Percentiles rank a stretch among this genome's conserved stretches.
These are phyloP conservation scores for Conomelus anceps DNA, from an alignment of 2,888 invertebrate species.

Conservation along the genomic window DNA sequence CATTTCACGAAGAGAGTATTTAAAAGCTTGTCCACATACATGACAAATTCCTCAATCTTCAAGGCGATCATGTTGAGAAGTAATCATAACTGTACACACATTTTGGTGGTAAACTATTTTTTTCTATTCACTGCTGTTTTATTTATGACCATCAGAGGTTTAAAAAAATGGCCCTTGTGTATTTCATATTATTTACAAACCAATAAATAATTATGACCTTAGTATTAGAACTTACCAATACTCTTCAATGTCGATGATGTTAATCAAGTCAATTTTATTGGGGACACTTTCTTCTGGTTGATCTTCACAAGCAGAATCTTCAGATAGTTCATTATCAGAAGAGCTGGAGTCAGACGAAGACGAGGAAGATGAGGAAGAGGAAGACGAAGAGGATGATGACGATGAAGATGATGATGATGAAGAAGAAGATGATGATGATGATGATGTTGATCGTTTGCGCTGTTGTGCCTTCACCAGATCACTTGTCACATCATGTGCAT, in stretches of 20 bases:
- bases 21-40: no score
- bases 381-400: constrained; percentile 16
- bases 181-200: no score
- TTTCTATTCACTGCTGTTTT: no score
- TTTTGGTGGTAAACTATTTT: no score
- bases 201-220: no score
- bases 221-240: constrained; percentile 39
- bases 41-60: no score
- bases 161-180: no score
- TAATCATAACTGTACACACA: no score
- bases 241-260: constrained; percentile 42
- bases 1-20: no score
- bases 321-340: constrained; percentile 16
- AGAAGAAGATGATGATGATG: neutral
- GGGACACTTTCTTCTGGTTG: neutral
- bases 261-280: constrained; percentile 36
- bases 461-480: constrained; percentile 6
- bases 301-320: neutral
- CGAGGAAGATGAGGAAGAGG: constrained; percentile 6
- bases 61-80: no score
- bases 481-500: constrained; percentile 14
- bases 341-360: constrained; percentile 18
- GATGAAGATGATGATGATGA: constrained; percentile 10
- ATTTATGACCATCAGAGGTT: no score
- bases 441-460: neutral